phyloP scores from a whole-genome alignment of 2,113 vertebrate genomes.

The Regulus satrapa region DNA sequence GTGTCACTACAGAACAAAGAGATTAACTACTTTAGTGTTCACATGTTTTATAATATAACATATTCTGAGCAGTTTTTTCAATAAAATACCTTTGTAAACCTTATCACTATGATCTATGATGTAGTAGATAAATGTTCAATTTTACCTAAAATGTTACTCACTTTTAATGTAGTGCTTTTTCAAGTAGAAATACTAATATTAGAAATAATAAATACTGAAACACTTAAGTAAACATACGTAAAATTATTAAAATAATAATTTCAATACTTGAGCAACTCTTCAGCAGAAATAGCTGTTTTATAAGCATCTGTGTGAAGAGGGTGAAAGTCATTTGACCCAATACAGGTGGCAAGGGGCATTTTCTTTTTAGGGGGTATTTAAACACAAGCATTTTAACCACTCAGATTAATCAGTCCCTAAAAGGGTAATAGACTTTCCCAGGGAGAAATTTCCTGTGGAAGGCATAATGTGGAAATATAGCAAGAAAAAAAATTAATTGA shows the following conservation, averaged over 20 bases:
- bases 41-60: background rate
- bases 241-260: background rate
- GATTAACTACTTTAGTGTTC: background rate
- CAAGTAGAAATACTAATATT: too few species aligned
- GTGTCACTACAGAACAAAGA: slow-evolving; percentile 19
- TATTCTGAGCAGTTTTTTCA: background rate
- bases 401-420: background rate
- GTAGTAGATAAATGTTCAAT: background rate
- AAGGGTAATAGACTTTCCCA: background rate
- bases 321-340: background rate
- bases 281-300: background rate
- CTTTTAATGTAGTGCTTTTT: background rate
- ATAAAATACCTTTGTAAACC: background rate
- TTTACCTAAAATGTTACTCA: background rate
- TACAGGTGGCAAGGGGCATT: background rate
- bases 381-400: background rate
- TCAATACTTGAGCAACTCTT: background rate
- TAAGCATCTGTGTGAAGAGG: background rate
- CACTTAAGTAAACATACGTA: background rate
- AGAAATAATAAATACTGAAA: background rate
- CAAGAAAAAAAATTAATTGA: background rate
- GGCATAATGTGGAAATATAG: background rate
- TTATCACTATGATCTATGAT: background rate
- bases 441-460: background rate
- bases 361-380: background rate